Evolutionary conservation across 37 sponge, comb jelly and placozoan species (phyloP).

Genomic region (Cladorhizidae sp.): DNA sequence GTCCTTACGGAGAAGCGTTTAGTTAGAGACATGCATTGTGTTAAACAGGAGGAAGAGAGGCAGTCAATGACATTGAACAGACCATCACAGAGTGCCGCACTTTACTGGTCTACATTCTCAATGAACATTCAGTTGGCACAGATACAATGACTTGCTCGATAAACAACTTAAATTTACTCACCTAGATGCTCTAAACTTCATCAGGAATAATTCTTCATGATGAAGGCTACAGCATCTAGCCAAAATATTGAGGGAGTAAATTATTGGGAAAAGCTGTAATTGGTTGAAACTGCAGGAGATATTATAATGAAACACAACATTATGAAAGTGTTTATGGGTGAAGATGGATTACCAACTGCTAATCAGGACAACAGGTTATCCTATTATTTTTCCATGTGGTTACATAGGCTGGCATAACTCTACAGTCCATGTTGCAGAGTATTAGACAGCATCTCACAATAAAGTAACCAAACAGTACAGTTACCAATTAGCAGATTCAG

Average conservation of each 20-base stretch:
- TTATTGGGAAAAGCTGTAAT: background rate
- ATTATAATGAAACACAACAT: no score
- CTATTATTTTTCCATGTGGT: background rate
- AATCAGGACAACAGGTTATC: background rate
- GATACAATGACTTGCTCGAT: no score
- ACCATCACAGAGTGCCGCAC: background rate
- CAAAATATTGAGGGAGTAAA: no score
- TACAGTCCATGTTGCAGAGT: background rate
- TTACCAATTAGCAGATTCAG: background rate
- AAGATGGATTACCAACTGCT: no score
- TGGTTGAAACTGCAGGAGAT: no score
- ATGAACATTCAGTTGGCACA: background rate
- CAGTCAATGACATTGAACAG: background rate
- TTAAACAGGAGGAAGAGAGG: background rate
- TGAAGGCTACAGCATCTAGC: no score
- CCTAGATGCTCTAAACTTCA: no score
- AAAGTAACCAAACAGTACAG: background rate
- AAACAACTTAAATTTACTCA: no score
- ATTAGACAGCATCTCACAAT: background rate
- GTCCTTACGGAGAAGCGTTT: background rate
- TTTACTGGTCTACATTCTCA: background rate
- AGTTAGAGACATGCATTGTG: background rate
- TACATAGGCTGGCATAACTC: background rate
- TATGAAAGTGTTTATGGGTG: no score
- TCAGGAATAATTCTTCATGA: no score